These are phyloP conservation scores for Camelus bactrianus DNA, from an alignment of 2,113 vertebrate species.

Conservation along the genomic window DNA sequence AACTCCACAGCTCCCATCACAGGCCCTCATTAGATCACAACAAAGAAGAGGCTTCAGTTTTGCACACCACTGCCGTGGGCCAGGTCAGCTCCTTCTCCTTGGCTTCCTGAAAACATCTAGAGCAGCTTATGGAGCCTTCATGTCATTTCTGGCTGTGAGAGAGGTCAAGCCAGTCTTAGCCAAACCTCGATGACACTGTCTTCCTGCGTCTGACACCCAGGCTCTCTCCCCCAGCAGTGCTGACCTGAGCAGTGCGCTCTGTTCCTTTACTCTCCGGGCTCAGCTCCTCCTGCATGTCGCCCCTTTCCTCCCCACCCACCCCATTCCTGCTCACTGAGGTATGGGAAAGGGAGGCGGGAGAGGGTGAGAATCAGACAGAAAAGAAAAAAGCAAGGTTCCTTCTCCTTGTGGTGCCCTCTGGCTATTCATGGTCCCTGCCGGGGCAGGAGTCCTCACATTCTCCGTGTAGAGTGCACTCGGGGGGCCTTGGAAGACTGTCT, in stretches of 20 bases:
- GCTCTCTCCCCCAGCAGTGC: neutral
- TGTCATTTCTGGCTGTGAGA: neutral
- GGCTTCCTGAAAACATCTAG: neutral
- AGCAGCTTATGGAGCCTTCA: neutral
- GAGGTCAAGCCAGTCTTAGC: neutral
- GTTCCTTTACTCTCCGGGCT: neutral
- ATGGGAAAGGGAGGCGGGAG: neutral
- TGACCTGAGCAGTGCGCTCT: neutral
- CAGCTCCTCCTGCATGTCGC: fast-evolving
- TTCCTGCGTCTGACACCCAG: neutral
- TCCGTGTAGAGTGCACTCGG: neutral
- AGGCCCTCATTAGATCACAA: neutral
- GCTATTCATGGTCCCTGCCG: neutral
- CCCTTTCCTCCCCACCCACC: neutral
- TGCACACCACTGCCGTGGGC: neutral
- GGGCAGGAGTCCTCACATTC: neutral
- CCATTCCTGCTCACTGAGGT: neutral
- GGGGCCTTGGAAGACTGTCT: neutral
- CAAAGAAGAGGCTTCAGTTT: neutral
- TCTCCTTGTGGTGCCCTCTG: neutral
- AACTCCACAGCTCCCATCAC: neutral
- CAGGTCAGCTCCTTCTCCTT: neutral
- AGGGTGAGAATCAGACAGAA: neutral
- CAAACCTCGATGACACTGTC: too few species aligned
- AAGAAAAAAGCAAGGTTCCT: neutral